A percentile compares a stretch with the other conserved stretches of the same genome.
phyloP scores from a whole-genome alignment of 2,888 invertebrate genomes.

The Drosophila dives region DNA sequence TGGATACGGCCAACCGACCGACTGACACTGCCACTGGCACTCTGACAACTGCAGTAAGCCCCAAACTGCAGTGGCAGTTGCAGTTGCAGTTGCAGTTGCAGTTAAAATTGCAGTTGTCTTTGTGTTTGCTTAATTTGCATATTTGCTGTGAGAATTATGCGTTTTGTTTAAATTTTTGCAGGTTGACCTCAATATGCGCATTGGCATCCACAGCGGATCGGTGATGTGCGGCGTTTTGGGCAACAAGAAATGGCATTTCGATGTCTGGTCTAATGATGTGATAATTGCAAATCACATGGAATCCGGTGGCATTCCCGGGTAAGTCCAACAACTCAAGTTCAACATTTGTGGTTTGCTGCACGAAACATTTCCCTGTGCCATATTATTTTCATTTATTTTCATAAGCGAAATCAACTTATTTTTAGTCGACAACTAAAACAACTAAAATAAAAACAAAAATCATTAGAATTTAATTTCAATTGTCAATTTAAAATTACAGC shows the following conservation, averaged over 20 bases:
- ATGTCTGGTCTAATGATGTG: conserved; percentile 97
- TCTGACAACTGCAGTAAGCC: conserved; percentile 25
- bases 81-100: not conserved
- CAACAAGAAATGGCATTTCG: conserved; percentile 96
- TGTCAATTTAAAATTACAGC: not conserved
- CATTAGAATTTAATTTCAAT: not conserved
- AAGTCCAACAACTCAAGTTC: conserved; percentile 69
- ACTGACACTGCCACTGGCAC: conserved; percentile 14
- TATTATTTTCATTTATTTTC: conserved; percentile 20
- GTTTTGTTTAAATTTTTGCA: conserved; percentile 83
- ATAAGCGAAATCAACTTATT: not conserved
- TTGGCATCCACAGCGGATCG: conserved; percentile 98
- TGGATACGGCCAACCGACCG: conserved; percentile 30
- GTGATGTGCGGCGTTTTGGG: conserved; percentile 98
- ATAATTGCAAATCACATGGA: conserved; percentile 98
- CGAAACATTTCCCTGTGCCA: conserved; percentile 26
- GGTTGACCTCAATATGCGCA: conserved; percentile 98
- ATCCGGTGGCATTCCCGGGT: conserved; percentile 98
- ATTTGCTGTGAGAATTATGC: conserved; percentile 28
- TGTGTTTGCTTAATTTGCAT: conserved; percentile 42
- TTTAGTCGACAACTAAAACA: no score
- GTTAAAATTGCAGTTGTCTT: conserved; percentile 3
- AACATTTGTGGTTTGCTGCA: conserved; percentile 26
- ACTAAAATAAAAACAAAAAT: no score
- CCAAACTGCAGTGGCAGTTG: conserved; percentile 5